Conservation (phyloP, 2,797 vertebrate genomes). For the Melopsittacus undulatus region DNA sequence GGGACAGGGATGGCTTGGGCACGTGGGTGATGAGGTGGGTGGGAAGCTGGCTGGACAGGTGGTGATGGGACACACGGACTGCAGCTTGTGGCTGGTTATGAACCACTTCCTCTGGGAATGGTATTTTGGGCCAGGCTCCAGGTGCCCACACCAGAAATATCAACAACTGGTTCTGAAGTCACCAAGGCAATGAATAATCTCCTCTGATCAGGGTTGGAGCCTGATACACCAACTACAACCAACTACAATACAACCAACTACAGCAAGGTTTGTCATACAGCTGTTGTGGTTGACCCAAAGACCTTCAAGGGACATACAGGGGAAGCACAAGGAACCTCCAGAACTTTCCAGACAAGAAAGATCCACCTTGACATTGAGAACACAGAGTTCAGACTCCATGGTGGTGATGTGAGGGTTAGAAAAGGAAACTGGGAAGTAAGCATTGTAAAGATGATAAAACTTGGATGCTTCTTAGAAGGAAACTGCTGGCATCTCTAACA, state of each 20-base stretch:
- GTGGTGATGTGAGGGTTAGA: neutral
- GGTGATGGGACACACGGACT: fast-evolving
- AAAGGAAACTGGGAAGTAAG: neutral
- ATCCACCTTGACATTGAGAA: neutral
- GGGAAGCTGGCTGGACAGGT: neutral
- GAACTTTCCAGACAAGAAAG: neutral
- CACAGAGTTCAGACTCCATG: neutral
- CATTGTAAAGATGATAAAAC: neutral
- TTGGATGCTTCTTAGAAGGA: neutral
- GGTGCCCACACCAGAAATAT: neutral
- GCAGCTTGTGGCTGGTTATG: neutral
- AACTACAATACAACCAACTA: neutral
- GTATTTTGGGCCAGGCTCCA: neutral
- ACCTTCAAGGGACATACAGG: neutral
- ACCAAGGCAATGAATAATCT: neutral
- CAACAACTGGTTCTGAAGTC: neutral
- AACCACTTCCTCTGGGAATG: neutral
- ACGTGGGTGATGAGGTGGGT: neutral
- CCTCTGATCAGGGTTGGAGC: neutral
- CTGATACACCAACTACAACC: no score
- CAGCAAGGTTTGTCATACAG: neutral
- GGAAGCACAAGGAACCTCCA: neutral
- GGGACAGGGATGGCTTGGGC: neutral
- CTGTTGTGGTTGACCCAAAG: neutral
- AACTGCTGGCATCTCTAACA: neutral